Evolutionary conservation across 2,888 invertebrate species (phyloP), one percentile per base, ranked within the genome.

Genomic region (Apeira syringaria): DNA sequence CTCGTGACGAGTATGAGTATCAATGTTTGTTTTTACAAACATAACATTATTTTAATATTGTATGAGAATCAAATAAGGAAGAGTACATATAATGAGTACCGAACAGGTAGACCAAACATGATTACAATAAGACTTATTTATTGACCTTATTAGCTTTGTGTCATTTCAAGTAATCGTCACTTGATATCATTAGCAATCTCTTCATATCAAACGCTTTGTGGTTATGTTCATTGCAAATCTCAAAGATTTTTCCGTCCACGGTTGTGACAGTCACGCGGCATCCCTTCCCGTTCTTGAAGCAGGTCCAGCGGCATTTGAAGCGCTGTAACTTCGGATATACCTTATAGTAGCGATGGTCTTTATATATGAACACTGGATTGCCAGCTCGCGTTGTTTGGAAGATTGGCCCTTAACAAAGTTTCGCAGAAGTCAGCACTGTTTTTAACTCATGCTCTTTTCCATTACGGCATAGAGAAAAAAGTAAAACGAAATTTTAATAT

Each of bases 271-370:
- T 22, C 8, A 24, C 63, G 1, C 56, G 50, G 25, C 63, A 63
- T 1, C 48, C 50, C 1, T 11, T 6, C 1, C 22, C 9, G 7
- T 17, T 40, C 33, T 46, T 58, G 31, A 37, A 24, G 27, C 58
- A 59, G 0, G 29, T 48, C 60, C 60, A 59, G 61, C 34, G 56
- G 1, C 9, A 7, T 7, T 13, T 24, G 6, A 20, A 7, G 1
- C n/a, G 8, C 2, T 13, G 13, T 6, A 6, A 9, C 9, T 4
- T 13, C 2, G n/a, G 12, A 12, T 6, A 7, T 3, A 12, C 53
- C 5, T 64, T 56, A 30, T 68, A 64, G 47, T 66, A 76, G 0
- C 74, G 63, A 47, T 75, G 56, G 2, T 40, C 39, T 2, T 73
- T 64, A 9, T 68, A 17, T 5, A 61, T 22, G 6, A 78, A 61